These are phyloP conservation scores for Mesorhabditis belari DNA, from an alignment of 2,888 invertebrate genomes.

Conservation along the genomic window DNA sequence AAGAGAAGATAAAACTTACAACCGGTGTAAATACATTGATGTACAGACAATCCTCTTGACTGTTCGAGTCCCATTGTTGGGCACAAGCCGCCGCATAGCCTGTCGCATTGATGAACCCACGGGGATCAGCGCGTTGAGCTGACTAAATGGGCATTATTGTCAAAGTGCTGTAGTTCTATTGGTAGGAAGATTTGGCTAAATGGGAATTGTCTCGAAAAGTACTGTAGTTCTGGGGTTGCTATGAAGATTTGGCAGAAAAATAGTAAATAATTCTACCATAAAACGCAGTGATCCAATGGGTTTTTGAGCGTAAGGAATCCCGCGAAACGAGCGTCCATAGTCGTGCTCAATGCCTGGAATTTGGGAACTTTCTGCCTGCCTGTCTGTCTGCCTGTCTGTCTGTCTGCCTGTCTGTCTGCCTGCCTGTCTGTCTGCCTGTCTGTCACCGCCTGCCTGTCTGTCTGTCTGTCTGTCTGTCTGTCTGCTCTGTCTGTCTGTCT, in stretches of 20 bases:
- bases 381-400: not conserved
- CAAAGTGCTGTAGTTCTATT: not conserved
- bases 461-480: not conserved
- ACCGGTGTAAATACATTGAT: constrained; percentile 20
- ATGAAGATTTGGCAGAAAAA: no score
- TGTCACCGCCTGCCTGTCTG: not conserved
- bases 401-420: not conserved
- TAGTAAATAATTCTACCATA: not conserved
- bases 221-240: not conserved
- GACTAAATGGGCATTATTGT: not conserved
- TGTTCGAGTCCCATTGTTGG: not conserved
- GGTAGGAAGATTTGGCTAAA: not conserved
- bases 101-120: constrained; percentile 12
- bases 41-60: constrained; percentile 21
- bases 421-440: not conserved
- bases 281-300: constrained; percentile 16
- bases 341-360: constrained; percentile 14
- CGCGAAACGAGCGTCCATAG: constrained; percentile 21
- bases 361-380: not conserved
- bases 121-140: constrained; percentile 12
- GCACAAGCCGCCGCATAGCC: constrained; percentile 4
- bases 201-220: not conserved
- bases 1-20: constrained; percentile 11
- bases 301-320: constrained; percentile 18
- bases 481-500: not conserved